phyloP scores from a whole-genome alignment of 64 coral and sea anemone species.

The Stichodactyla mertensii region DNA sequence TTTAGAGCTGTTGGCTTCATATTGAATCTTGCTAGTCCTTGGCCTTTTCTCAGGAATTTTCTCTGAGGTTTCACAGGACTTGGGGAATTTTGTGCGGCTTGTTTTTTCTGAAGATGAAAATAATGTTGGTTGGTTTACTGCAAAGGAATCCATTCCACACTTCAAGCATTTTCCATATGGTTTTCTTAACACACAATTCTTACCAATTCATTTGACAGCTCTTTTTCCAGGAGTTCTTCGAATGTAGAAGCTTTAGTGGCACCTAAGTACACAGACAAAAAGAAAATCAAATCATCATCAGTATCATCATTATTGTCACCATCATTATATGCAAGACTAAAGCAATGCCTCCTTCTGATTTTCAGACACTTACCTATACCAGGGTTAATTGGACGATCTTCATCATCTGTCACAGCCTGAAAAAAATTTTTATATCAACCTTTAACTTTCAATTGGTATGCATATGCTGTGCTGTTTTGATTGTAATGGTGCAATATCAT shows the following conservation, averaged over 20 bases:
- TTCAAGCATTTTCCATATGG: too few species aligned
- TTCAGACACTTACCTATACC: slow-evolving; percentile 41
- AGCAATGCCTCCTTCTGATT: neutral
- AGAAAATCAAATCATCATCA: neutral
- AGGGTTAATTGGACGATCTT: slow-evolving; percentile 48
- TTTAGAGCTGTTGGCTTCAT: slow-evolving; percentile 29
- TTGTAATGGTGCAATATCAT: too few species aligned
- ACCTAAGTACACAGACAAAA: neutral
- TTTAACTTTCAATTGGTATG: too few species aligned
- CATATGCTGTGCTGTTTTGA: too few species aligned
- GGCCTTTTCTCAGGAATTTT: slow-evolving; percentile 79
- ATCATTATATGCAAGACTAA: neutral
- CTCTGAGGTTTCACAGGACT: slow-evolving; percentile 40
- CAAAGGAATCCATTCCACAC: too few species aligned
- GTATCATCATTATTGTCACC: neutral
- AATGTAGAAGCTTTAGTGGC: slow-evolving; percentile 36
- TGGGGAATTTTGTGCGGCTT: neutral
- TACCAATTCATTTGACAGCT: slow-evolving; percentile 62
- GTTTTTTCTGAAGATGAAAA: neutral
- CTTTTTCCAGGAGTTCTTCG: slow-evolving; percentile 74
- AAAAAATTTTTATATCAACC: neutral
- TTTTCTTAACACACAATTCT: neutral
- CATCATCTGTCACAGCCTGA: neutral
- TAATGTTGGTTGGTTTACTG: neutral
- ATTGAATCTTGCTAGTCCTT: slow-evolving; percentile 71